Conservation (phyloP, 1,140 invertebrate genomes). For the Drosophila takahashii region DNA sequence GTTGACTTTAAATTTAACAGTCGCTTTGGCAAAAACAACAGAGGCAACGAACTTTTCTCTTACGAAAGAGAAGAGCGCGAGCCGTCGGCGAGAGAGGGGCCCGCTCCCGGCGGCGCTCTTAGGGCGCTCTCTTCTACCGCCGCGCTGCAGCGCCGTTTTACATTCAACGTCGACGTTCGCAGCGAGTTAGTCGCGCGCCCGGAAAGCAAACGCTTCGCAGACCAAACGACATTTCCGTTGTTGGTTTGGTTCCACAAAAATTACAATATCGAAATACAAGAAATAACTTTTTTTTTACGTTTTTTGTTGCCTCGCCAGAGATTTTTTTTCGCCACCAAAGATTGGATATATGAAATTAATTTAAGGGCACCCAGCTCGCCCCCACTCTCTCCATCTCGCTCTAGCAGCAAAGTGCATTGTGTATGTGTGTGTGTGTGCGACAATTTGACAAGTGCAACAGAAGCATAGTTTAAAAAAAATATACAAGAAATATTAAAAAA, state of each 20-base stretch:
- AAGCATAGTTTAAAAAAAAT: slow-evolving; percentile 9
- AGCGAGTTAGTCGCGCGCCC: slow-evolving; percentile 13
- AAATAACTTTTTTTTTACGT: slow-evolving; percentile 27
- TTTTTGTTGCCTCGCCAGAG: slow-evolving; percentile 13
- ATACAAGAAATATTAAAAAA: slow-evolving; percentile 1
- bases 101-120: too few relatives aligned
- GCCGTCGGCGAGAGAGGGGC: too few relatives aligned
- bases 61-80: too few relatives aligned
- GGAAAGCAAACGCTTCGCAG: slow-evolving; percentile 12
- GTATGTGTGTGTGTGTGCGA: slow-evolving; percentile 16
- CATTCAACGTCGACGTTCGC: too few relatives aligned
- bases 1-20: too few relatives aligned
- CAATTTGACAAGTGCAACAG: slow-evolving; percentile 35
- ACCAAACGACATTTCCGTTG: slow-evolving; percentile 20
- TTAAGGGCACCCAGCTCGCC: slow-evolving; percentile 7
- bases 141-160: too few relatives aligned
- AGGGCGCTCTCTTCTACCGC: too few relatives aligned
- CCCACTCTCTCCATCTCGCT: slow-evolving; percentile 9
- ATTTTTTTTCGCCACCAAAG: slow-evolving; percentile 9
- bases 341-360: slow-evolving; percentile 33
- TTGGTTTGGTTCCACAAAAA: slow-evolving; percentile 7
- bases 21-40: too few relatives aligned
- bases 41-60: too few relatives aligned
- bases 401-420: slow-evolving; percentile 17
- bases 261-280: not conserved